phyloP scores from a whole-genome alignment of 2,888 invertebrate species.

The Amblyjoppa fuscipennis region DNA sequence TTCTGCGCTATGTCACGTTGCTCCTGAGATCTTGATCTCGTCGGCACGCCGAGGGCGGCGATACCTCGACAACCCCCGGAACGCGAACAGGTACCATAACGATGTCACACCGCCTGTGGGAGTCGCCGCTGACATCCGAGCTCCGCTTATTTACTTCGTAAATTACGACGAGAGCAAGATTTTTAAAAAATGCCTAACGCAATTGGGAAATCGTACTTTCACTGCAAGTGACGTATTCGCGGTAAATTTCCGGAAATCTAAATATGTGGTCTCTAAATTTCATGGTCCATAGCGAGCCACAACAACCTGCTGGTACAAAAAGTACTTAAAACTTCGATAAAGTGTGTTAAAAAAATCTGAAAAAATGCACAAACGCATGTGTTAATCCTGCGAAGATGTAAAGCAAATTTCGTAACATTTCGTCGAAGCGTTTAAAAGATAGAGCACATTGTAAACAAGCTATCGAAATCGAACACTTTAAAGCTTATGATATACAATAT shows the following conservation, averaged over 20 bases:
- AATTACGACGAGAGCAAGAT: conserved; percentile 17
- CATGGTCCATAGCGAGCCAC: too few species aligned
- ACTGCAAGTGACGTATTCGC: neutral
- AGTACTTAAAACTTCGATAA: too few species aligned
- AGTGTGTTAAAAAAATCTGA: too few species aligned
- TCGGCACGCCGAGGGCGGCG: conserved; percentile 47
- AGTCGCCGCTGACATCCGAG: conserved; percentile 24
- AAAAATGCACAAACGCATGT: too few species aligned
- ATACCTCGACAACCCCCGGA: conserved; percentile 63
- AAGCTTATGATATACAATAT: neutral
- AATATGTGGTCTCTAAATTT: too few species aligned
- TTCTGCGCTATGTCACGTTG: conserved; percentile 56
- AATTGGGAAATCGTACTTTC: neutral
- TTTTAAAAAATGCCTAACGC: neutral
- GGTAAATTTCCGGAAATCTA: too few species aligned
- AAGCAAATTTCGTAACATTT: neutral
- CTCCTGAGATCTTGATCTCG: conserved; percentile 65
- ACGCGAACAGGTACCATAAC: conserved; percentile 51
- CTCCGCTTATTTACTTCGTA: conserved; percentile 18
- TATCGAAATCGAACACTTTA: neutral
- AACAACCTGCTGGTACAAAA: too few species aligned
- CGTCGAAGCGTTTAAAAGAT: neutral
- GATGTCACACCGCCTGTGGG: conserved; percentile 36
- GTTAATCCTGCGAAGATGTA: too few species aligned
- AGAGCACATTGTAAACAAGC: neutral